Evolutionary conservation across 2,888 invertebrate species (phyloP).

Genomic region (Hydrotaea cyrtoneurina): DNA sequence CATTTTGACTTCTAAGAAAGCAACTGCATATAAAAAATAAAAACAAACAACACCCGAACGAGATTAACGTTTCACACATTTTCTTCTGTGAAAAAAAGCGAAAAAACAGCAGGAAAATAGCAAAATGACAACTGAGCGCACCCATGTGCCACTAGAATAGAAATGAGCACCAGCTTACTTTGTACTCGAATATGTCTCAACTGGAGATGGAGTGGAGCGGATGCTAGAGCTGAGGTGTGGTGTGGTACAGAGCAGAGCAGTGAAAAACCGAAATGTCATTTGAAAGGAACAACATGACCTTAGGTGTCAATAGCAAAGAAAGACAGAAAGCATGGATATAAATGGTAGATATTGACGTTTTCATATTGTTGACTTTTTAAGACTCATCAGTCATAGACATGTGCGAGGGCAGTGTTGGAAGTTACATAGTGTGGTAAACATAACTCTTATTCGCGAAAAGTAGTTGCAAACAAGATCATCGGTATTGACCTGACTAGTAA

Average conservation of each 20-base stretch:
- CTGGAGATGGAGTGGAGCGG: not conserved
- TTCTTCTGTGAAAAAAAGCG: not conserved
- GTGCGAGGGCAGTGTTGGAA: not conserved
- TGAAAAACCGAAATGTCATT: not conserved
- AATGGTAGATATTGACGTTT: not conserved
- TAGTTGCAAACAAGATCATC: no score
- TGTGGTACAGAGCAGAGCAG: not conserved
- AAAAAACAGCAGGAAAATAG: not conserved
- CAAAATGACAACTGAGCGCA: not conserved
- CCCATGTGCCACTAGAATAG: not conserved
- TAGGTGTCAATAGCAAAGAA: not conserved
- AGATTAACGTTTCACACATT: constrained; percentile 14
- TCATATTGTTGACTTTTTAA: not conserved
- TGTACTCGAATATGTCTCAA: not conserved
- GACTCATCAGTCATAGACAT: not conserved
- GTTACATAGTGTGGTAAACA: not conserved
- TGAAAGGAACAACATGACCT: not conserved
- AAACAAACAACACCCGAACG: not conserved
- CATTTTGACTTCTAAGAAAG: not conserved
- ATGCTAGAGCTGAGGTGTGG: not conserved
- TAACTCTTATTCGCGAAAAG: no score
- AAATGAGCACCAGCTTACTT: not conserved
- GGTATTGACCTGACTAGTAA: no score
- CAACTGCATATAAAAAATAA: no score
- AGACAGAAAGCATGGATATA: not conserved